Percentiles rank a stretch among this genome's conserved stretches.
These are phyloP conservation scores for Salarias fasciatus DNA, from an alignment of 2,797 vertebrate genomes.

Conservation along the genomic window DNA sequence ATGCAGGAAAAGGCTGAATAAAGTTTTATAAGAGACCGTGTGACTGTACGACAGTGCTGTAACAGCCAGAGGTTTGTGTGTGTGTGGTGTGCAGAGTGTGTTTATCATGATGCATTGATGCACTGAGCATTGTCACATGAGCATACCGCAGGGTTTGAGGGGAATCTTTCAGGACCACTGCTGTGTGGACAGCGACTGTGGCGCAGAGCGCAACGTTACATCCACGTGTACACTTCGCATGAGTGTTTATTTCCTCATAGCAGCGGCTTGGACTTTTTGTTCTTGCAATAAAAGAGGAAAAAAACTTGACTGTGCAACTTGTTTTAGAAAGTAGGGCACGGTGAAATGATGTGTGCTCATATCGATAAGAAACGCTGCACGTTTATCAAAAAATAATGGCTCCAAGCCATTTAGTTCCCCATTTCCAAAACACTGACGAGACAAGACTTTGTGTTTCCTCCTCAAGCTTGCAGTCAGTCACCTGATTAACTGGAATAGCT, in stretches of 20 bases:
- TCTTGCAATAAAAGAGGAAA: background rate
- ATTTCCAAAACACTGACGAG: slow-evolving; percentile 16
- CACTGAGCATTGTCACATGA: too few relatives aligned
- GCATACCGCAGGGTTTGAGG: too few relatives aligned
- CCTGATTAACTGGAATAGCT: slow-evolving; percentile 39
- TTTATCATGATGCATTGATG: too few relatives aligned
- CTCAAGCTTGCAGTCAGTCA: slow-evolving; percentile 20
- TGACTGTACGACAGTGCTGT: too few relatives aligned
- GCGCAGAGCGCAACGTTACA: slow-evolving; percentile 14
- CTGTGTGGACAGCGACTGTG: slow-evolving; percentile 49
- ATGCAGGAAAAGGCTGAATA: too few relatives aligned
- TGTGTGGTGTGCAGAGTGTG: too few relatives aligned
- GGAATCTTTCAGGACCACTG: slow-evolving; percentile 43
- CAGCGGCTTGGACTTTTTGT: background rate
- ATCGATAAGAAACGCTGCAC: slow-evolving; percentile 16
- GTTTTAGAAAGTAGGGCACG: slow-evolving; percentile 51
- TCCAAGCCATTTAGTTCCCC: slow-evolving; percentile 1
- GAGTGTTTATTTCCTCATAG: background rate
- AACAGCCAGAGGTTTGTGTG: too few relatives aligned
- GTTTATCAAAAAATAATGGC: slow-evolving; percentile 5
- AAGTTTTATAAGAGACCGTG: too few relatives aligned
- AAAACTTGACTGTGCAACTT: slow-evolving; percentile 13
- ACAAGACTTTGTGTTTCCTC: slow-evolving; percentile 12
- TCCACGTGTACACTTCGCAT: background rate
- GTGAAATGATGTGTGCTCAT: slow-evolving; percentile 32